Conservation (phyloP, 2,888 invertebrate species). For the Eupelmus urozonus region DNA sequence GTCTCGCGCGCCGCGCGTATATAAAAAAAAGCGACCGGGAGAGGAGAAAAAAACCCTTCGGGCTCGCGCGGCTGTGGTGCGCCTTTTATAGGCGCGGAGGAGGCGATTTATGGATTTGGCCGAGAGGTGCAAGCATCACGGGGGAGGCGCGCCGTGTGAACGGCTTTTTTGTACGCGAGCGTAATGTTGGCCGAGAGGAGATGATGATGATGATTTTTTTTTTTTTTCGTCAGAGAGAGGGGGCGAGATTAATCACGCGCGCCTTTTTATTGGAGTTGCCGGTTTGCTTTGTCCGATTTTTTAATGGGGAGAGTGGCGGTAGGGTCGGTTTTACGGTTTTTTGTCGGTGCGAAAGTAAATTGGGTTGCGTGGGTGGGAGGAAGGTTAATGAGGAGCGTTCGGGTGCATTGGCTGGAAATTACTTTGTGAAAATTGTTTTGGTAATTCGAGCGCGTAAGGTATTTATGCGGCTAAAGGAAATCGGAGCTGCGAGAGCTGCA, state of each 20-base stretch:
- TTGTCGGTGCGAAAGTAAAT: too few relatives aligned
- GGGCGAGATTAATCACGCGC: slow-evolving; percentile 37
- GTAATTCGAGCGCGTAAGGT: too few relatives aligned
- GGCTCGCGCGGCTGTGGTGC: background rate
- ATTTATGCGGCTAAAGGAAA: too few relatives aligned
- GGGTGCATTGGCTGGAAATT: too few relatives aligned
- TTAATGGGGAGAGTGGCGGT: background rate
- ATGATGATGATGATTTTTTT: background rate
- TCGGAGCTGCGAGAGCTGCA: too few relatives aligned
- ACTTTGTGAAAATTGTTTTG: too few relatives aligned
- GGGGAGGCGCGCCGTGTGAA: slow-evolving; percentile 28
- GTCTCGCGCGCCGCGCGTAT: background rate
- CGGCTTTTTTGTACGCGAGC: too few relatives aligned
- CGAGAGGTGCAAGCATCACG: background rate
- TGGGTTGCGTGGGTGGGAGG: too few relatives aligned
- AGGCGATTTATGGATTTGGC: slow-evolving; percentile 33
- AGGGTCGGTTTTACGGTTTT: too few relatives aligned
- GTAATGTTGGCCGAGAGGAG: too few relatives aligned
- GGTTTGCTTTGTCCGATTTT: slow-evolving; percentile 21
- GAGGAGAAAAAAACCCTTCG: slow-evolving; percentile 26
- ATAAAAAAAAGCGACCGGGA: slow-evolving; percentile 3
- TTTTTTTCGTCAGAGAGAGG: background rate
- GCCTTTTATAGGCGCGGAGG: slow-evolving; percentile 28
- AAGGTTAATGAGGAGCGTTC: too few relatives aligned
- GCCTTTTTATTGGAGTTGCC: background rate